Conservation (phyloP, 2,113 vertebrate genomes). For the Macquaria ambigua region DNA sequence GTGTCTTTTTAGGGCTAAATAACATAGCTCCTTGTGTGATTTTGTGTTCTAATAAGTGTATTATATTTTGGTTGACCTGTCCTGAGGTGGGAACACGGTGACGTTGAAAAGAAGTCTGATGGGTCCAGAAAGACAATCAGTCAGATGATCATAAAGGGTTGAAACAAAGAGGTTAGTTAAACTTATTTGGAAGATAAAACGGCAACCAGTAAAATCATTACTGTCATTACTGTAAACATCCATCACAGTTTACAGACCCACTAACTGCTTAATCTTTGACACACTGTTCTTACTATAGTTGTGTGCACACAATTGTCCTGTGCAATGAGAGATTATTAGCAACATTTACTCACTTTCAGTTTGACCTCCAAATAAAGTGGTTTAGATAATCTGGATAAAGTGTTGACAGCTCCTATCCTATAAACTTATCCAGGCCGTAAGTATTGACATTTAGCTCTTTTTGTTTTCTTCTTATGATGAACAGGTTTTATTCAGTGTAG, state of each 20-base stretch:
- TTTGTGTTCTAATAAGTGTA: background rate
- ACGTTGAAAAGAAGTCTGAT: background rate
- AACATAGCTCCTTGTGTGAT: background rate
- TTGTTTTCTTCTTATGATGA: background rate
- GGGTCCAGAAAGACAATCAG: background rate
- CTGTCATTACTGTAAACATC: too few relatives aligned
- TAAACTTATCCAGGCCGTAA: background rate
- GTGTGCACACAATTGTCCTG: too few relatives aligned
- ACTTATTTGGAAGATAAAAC: too few relatives aligned
- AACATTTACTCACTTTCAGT: background rate
- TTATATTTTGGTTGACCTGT: background rate
- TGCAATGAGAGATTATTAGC: too few relatives aligned
- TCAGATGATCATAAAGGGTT: too few relatives aligned
- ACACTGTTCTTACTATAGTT: too few relatives aligned
- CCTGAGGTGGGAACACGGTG: too few relatives aligned
- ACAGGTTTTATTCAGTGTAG: background rate
- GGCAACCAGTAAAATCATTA: too few relatives aligned
- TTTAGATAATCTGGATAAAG: background rate
- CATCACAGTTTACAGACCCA: too few relatives aligned
- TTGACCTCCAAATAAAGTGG: background rate
- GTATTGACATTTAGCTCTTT: background rate
- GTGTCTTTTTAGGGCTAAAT: too few relatives aligned
- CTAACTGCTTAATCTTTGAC: too few relatives aligned
- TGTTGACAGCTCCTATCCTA: background rate
- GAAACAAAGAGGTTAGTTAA: too few relatives aligned